These are phyloP conservation scores for Oscarella lobularis DNA, from an alignment of 37 sponge, comb jelly and placozoan species.

Conservation along the genomic window DNA sequence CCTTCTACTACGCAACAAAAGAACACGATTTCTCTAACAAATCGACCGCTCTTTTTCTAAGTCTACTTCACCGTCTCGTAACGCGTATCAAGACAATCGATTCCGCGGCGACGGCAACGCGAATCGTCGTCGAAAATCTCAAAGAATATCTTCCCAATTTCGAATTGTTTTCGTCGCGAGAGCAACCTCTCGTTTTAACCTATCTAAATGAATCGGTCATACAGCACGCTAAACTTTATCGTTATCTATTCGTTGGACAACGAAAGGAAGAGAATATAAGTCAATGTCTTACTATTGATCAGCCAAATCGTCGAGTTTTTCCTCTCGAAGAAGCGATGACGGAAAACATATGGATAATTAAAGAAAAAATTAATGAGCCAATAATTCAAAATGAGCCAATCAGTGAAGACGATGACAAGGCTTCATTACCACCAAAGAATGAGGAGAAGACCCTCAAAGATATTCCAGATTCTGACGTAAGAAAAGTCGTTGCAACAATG, in stretches of 20 bases:
- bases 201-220: constrained; percentile 15
- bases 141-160: not conserved
- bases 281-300: not conserved
- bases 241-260: not conserved
- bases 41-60: not conserved
- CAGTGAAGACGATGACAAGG: not conserved
- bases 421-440: not conserved
- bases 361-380: not conserved
- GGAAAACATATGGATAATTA: not conserved
- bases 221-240: constrained; percentile 16
- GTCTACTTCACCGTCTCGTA: not conserved
- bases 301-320: not conserved
- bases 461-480: not conserved
- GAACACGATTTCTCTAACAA: not conserved
- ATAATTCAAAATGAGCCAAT: no score
- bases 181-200: not conserved
- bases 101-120: not conserved
- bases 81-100: not conserved
- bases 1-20: not conserved
- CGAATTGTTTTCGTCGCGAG: not conserved
- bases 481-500: not conserved
- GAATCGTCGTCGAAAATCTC: not conserved
- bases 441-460: not conserved
- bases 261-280: not conserved
- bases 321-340: not conserved